Conservation (phyloP, 1,140 invertebrate species). For the Andrena cerasifolii region DNA sequence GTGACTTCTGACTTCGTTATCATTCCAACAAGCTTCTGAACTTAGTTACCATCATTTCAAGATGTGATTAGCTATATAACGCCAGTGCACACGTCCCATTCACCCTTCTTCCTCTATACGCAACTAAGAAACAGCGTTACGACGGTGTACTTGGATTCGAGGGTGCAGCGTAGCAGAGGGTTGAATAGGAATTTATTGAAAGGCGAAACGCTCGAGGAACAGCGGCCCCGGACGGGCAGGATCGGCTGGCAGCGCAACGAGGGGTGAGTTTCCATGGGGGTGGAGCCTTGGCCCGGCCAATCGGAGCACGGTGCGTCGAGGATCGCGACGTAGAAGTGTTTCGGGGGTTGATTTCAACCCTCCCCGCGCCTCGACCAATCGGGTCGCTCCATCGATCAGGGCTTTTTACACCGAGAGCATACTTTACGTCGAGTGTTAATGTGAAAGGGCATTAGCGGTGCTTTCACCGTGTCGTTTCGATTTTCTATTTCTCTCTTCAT, state of each 20-base stretch:
- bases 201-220: slow-evolving; percentile 19
- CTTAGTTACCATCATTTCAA: too few relatives aligned
- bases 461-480: slow-evolving; percentile 78
- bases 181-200: slow-evolving; percentile 37
- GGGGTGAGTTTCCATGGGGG: slow-evolving; percentile 64
- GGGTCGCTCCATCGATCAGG: slow-evolving; percentile 76
- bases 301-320: slow-evolving; percentile 53
- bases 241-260: slow-evolving; percentile 32
- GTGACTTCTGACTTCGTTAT: too few relatives aligned
- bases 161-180: slow-evolving; percentile 30
- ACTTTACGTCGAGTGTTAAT: slow-evolving; percentile 81
- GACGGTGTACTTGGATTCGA: slow-evolving; percentile 15
- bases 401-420: slow-evolving; percentile 71
- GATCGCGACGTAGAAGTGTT: slow-evolving; percentile 45
- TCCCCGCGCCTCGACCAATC: slow-evolving; percentile 71
- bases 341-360: slow-evolving; percentile 64
- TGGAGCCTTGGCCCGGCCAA: slow-evolving; percentile 65
- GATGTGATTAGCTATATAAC: too few relatives aligned
- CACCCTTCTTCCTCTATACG: background rate
- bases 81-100: too few relatives aligned
- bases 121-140: background rate
- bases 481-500: slow-evolving; percentile 55
- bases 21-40: too few relatives aligned
- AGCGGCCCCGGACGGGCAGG: background rate
- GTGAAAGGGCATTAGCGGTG: slow-evolving; percentile 80